These are phyloP conservation scores for Platyura marginata DNA, from an alignment of 1,140 invertebrate species.

Conservation along the genomic window DNA sequence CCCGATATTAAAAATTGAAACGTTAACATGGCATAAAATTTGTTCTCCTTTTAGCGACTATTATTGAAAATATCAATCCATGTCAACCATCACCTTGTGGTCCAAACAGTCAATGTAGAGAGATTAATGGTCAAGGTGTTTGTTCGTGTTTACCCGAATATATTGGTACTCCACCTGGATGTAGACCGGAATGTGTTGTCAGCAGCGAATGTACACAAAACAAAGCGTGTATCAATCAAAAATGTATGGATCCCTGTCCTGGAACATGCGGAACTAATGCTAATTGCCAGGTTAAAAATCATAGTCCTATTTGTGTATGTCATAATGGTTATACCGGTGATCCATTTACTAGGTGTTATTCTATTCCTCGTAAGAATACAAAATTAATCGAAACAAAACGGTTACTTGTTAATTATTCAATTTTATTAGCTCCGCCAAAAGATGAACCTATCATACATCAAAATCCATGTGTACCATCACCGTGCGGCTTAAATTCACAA, in stretches of 20 bases:
- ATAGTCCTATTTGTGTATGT: constrained; percentile 46
- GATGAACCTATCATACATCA: constrained; percentile 37
- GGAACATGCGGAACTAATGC: constrained; percentile 63
- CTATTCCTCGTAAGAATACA: too few relatives aligned
- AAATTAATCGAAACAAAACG: too few relatives aligned
- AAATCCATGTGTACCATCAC: constrained; percentile 53
- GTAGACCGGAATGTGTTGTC: constrained; percentile 65
- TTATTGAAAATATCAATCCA: too few relatives aligned
- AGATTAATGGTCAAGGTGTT: constrained; percentile 46
- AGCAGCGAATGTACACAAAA: constrained; percentile 27
- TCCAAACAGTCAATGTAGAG: constrained; percentile 57
- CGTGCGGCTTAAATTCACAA: constrained; percentile 59
- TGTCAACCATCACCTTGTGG: constrained; percentile 53
- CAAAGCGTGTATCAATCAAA: neutral
- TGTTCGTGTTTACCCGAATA: constrained; percentile 63
- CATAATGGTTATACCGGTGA: constrained; percentile 38
- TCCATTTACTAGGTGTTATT: constrained; percentile 34
- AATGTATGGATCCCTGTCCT: constrained; percentile 15
- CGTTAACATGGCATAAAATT: too few relatives aligned
- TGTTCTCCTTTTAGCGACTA: too few relatives aligned
- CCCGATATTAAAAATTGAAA: too few relatives aligned
- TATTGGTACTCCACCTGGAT: constrained; percentile 54
- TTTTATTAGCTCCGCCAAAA: too few relatives aligned
- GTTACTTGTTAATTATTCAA: too few relatives aligned
- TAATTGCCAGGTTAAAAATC: constrained; percentile 70